Percentiles rank a stretch among this genome's conserved stretches.
Conservation (phyloP, 2,888 invertebrate species). For the Thereva unica region DNA sequence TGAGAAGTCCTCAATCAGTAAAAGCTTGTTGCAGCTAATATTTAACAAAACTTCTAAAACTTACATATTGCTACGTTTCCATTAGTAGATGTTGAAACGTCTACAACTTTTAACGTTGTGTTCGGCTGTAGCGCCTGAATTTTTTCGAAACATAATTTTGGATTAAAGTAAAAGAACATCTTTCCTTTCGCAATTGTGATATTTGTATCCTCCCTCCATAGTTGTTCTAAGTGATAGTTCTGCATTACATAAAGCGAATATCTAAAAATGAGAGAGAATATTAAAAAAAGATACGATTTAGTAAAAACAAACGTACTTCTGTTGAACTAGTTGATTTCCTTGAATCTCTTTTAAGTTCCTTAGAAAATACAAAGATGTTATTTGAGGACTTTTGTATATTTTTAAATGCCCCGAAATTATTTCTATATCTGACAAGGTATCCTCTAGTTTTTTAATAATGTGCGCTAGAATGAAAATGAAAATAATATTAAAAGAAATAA, state of each 20-base stretch:
- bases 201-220: slow-evolving; percentile 61
- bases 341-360: slow-evolving; percentile 65
- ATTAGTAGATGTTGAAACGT: slow-evolving; percentile 63
- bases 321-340: slow-evolving; percentile 59
- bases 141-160: slow-evolving; percentile 68
- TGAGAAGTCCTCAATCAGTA: no score
- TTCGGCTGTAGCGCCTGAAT: slow-evolving; percentile 62
- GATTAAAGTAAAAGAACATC: slow-evolving; percentile 73
- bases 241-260: slow-evolving; percentile 64
- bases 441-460: slow-evolving; percentile 60
- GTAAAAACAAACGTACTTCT: slow-evolving; percentile 45
- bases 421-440: slow-evolving; percentile 64
- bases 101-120: slow-evolving; percentile 59
- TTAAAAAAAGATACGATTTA: not conserved
- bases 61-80: slow-evolving; percentile 21
- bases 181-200: slow-evolving; percentile 63
- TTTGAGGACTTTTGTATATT: slow-evolving; percentile 64
- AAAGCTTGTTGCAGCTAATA: no score
- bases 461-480: slow-evolving; percentile 44
- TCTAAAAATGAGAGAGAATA: slow-evolving; percentile 1
- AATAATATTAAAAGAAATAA: slow-evolving; percentile 35
- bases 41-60: slow-evolving; percentile 1
- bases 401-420: slow-evolving; percentile 70
- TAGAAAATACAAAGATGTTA: slow-evolving; percentile 69
- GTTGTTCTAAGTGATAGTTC: slow-evolving; percentile 69